Conservation (phyloP, 2,797 vertebrate species). For the Oophaga sylvatica region DNA sequence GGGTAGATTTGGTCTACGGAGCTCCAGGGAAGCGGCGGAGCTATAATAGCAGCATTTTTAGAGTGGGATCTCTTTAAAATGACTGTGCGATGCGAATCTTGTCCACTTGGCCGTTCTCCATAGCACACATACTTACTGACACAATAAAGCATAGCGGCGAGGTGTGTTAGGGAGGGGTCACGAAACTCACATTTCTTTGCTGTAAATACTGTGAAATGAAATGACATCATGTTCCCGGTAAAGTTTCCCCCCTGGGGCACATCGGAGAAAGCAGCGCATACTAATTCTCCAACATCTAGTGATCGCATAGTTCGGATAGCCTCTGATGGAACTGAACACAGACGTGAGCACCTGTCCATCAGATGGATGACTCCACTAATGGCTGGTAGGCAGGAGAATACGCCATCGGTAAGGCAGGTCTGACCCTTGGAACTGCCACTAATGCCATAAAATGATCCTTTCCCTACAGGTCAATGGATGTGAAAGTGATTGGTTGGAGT, state of each 20-base stretch:
- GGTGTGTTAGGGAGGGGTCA: slow-evolving; percentile 38
- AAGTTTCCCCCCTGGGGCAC: slow-evolving; percentile 28
- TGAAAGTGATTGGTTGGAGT: too few relatives aligned
- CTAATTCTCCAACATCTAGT: slow-evolving; percentile 23
- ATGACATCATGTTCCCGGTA: slow-evolving; percentile 34
- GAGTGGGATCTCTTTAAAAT: neutral
- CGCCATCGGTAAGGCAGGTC: neutral
- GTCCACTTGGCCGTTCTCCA: slow-evolving; percentile 22
- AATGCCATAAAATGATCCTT: too few relatives aligned
- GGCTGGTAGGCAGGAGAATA: neutral
- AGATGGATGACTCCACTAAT: neutral
- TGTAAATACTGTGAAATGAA: slow-evolving; percentile 42
- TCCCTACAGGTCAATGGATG: too few relatives aligned
- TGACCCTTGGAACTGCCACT: neutral
- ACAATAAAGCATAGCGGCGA: slow-evolving; percentile 6
- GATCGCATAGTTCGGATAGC: slow-evolving; percentile 23
- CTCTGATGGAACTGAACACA: neutral
- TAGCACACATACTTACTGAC: slow-evolving; percentile 18
- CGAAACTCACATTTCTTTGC: slow-evolving; percentile 34
- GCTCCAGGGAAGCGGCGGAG: neutral
- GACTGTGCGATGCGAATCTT: neutral
- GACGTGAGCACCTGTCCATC: neutral
- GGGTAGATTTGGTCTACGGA: neutral
- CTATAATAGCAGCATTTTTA: neutral
- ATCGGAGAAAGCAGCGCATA: slow-evolving; percentile 36